These are phyloP conservation scores for Creontiades dilutus DNA, from an alignment of 2,888 invertebrate species.

Conservation along the genomic window DNA sequence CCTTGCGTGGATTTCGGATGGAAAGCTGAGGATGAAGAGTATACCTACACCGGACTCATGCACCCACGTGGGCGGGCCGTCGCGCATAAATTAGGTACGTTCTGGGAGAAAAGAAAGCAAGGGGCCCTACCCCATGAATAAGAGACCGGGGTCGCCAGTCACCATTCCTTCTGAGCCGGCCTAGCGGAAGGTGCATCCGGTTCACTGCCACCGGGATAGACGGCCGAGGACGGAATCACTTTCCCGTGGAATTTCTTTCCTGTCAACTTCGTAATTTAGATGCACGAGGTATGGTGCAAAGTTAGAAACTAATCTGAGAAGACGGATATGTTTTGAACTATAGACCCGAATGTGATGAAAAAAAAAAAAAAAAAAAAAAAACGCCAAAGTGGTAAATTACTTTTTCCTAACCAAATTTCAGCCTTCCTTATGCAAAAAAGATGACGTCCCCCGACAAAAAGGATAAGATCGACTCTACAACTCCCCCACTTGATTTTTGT, in stretches of 20 bases:
- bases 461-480: too few species aligned
- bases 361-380: neutral
- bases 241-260: neutral
- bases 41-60: neutral
- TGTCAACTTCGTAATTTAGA: neutral
- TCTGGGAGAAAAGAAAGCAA: conserved; percentile 4
- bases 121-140: neutral
- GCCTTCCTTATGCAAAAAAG: neutral
- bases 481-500: too few species aligned
- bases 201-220: neutral
- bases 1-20: neutral
- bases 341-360: too few species aligned
- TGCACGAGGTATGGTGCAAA: neutral
- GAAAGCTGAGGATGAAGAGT: neutral
- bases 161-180: neutral
- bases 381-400: neutral
- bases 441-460: too few species aligned
- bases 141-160: conserved; percentile 9
- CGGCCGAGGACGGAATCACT: neutral
- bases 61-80: neutral
- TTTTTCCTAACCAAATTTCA: neutral
- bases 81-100: conserved; percentile 15
- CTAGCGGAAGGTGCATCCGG: conserved; percentile 32
- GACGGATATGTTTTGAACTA: neutral
- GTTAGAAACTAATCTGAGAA: neutral